Conservation (phyloP, 2,113 vertebrate genomes). For the Argyrosomus japonicus region DNA sequence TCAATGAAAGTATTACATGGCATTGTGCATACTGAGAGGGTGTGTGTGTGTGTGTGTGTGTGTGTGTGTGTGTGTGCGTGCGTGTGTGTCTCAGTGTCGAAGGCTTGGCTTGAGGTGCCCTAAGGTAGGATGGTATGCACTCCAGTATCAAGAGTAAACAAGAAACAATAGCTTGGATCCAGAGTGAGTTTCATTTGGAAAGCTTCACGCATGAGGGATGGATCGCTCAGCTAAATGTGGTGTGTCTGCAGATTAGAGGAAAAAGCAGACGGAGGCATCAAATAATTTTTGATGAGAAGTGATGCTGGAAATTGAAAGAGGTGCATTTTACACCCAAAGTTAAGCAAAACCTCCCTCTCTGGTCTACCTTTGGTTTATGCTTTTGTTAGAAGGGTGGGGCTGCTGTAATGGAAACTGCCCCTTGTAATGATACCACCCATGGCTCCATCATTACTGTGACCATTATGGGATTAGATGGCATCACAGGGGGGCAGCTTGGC, state of each 20-base stretch:
- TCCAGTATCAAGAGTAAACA: constrained; percentile 1
- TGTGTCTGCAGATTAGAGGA: constrained; percentile 47
- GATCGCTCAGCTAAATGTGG: constrained; percentile 39
- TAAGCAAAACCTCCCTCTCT: constrained; percentile 13
- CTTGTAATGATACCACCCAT: constrained; percentile 69
- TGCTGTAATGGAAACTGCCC: constrained; percentile 69
- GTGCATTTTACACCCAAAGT: constrained; percentile 22
- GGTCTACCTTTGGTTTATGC: constrained; percentile 3
- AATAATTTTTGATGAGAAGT: constrained; percentile 37
- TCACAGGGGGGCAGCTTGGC: constrained; percentile 47
- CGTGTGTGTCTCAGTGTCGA: background rate
- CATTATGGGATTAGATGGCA: constrained; percentile 72
- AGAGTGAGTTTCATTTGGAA: constrained; percentile 50
- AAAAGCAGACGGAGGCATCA: constrained; percentile 36
- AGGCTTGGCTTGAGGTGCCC: constrained; percentile 1
- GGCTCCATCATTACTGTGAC: constrained; percentile 64
- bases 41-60: background rate
- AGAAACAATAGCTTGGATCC: background rate
- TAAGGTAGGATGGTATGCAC: background rate
- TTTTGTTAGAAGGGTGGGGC: constrained; percentile 31
- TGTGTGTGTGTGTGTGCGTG: background rate
- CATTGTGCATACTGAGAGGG: background rate
- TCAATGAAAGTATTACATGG: constrained; percentile 33
- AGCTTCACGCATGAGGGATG: constrained; percentile 37
- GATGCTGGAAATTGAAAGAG: constrained; percentile 23